Conservation (phyloP, 2,797 vertebrate genomes). For the Sternotherus odoratus region DNA sequence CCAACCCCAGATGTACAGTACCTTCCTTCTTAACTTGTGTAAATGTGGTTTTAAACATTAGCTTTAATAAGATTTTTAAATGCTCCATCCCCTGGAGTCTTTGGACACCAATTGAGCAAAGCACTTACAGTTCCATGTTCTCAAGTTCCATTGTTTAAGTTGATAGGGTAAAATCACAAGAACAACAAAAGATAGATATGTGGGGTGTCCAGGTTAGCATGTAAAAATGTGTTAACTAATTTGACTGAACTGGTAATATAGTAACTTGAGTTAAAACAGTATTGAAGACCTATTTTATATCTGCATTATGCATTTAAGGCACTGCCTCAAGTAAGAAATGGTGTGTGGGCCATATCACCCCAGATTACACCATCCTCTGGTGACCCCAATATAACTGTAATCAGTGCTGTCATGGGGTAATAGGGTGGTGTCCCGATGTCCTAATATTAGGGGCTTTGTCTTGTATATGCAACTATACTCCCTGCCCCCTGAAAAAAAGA, state of each 20-base stretch:
- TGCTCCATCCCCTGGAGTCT: slow-evolving; percentile 19
- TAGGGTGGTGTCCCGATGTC: too few species aligned
- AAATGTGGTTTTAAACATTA: too few species aligned
- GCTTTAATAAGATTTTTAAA: not conserved
- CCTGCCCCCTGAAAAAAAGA: too few species aligned
- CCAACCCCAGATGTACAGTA: too few species aligned
- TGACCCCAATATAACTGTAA: too few species aligned
- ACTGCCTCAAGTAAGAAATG: not conserved
- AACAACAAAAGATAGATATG: slow-evolving; percentile 8
- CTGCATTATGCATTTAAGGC: not conserved
- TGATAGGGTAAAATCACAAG: not conserved
- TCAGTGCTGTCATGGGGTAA: too few species aligned
- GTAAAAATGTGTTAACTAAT: not conserved
- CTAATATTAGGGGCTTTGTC: too few species aligned
- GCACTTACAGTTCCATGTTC: slow-evolving; percentile 31
- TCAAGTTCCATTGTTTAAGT: slow-evolving; percentile 13
- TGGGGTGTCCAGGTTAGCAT: not conserved
- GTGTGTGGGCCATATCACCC: not conserved
- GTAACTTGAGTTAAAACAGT: not conserved
- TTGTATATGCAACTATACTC: too few species aligned
- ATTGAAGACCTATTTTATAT: not conserved
- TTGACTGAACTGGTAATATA: not conserved
- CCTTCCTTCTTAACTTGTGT: too few species aligned
- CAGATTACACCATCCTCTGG: too few species aligned
- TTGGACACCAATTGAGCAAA: slow-evolving; percentile 37